Evolutionary conservation across 1,140 invertebrate genomes (phyloP).

Genomic region (Myzus persicae): DNA sequence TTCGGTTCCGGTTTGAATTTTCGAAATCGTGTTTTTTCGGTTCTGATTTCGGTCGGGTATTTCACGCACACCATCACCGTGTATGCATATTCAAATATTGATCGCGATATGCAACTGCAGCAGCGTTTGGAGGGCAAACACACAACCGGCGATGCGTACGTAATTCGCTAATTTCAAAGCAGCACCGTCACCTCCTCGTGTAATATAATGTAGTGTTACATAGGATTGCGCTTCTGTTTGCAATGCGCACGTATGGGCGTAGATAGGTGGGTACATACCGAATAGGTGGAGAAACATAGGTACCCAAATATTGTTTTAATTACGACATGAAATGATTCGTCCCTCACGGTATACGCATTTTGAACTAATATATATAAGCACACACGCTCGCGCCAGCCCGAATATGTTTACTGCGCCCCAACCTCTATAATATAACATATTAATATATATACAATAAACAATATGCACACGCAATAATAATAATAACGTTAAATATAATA

Average conservation of each 20-base stretch:
- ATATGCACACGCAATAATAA: too few species aligned
- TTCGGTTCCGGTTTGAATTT: not conserved
- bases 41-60: not conserved
- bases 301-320: constrained; percentile 14
- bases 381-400: too few species aligned
- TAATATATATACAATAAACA: too few species aligned
- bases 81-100: not conserved
- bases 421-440: too few species aligned
- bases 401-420: too few species aligned
- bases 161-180: not conserved
- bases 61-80: not conserved
- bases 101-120: not conserved
- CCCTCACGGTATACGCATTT: not conserved
- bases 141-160: not conserved
- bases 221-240: not conserved
- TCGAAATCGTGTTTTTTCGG: not conserved
- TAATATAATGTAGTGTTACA: not conserved
- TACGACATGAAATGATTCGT: not conserved
- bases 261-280: not conserved
- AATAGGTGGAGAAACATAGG: not conserved
- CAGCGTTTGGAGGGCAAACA: not conserved
- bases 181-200: not conserved
- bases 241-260: not conserved
- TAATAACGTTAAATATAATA: too few species aligned
- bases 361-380: not conserved